These are phyloP conservation scores for Menidia beryllina DNA, from an alignment of 2,113 vertebrate species.

Conservation along the genomic window DNA sequence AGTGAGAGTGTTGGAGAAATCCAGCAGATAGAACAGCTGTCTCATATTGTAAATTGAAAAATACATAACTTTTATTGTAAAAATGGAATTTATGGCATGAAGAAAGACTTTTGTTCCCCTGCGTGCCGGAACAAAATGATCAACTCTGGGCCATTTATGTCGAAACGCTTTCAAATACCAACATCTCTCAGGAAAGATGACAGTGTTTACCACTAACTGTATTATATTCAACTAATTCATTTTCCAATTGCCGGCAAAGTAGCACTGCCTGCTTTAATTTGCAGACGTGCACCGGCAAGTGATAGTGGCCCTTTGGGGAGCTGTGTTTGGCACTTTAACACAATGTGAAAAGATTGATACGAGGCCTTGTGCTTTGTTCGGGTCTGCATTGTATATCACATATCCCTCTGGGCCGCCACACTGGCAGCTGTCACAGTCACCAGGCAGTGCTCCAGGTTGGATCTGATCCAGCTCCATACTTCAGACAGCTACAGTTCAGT, in stretches of 20 bases:
- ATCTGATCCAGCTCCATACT: conserved; percentile 22
- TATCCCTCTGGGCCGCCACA: conserved; percentile 25
- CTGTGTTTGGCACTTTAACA: conserved; percentile 28
- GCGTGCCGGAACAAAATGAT: too few relatives aligned
- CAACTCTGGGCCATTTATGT: too few relatives aligned
- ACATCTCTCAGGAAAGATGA: too few relatives aligned
- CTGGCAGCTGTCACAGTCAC: conserved; percentile 48
- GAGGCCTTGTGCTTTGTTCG: conserved; percentile 50
- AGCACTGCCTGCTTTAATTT: conserved; percentile 32
- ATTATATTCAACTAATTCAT: conserved; percentile 6
- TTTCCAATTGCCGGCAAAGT: conserved; percentile 29
- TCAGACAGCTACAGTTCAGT: conserved; percentile 13
- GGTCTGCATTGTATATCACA: conserved; percentile 25
- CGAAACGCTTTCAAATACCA: too few relatives aligned
- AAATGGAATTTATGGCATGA: too few relatives aligned
- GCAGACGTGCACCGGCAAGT: conserved; percentile 18
- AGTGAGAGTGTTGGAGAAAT: not conserved
- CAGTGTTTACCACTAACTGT: not conserved
- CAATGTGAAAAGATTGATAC: conserved; percentile 53
- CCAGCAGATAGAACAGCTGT: not conserved
- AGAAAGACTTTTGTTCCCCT: too few relatives aligned
- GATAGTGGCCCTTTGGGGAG: conserved; percentile 22
- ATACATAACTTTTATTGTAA: too few relatives aligned
- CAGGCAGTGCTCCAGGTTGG: conserved; percentile 35
- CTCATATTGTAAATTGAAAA: not conserved